phyloP scores from a whole-genome alignment of 64 coral and sea anemone genomes.

The Orbicella faveolata region DNA sequence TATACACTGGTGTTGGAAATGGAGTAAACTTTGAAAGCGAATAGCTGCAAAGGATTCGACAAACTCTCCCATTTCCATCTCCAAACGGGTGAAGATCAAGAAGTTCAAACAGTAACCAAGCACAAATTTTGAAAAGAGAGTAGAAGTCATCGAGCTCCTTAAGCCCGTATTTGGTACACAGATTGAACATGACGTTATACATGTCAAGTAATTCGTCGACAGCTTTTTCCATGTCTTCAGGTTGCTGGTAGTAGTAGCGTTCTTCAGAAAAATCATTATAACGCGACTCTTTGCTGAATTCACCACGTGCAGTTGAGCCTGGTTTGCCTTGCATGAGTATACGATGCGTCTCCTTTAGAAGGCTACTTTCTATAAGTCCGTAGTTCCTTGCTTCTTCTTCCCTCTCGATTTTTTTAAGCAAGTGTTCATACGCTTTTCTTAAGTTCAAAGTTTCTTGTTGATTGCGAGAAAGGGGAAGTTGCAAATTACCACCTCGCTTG shows the following conservation, averaged over 20 bases:
- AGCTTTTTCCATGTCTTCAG: slow-evolving; percentile 55
- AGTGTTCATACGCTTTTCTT: slow-evolving; percentile 44
- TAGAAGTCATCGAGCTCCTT: slow-evolving; percentile 9
- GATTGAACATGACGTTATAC: slow-evolving; percentile 42
- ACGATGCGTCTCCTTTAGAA: slow-evolving; percentile 29
- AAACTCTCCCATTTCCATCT: slow-evolving; percentile 90
- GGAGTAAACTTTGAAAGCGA: slow-evolving; percentile 47
- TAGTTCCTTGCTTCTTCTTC: background rate
- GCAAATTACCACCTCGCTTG: background rate
- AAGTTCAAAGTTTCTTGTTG: slow-evolving; percentile 79
- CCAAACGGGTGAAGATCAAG: slow-evolving; percentile 87
- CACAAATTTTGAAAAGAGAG: slow-evolving; percentile 63
- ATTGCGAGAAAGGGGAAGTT: background rate
- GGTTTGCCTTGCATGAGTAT: background rate
- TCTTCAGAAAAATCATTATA: too few relatives aligned
- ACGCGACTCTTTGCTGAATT: background rate
- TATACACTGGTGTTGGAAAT: slow-evolving; percentile 77
- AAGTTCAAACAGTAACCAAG: slow-evolving; percentile 72
- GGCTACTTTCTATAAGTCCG: slow-evolving; percentile 35
- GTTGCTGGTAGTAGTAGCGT: slow-evolving; percentile 43
- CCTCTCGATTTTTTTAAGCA: background rate
- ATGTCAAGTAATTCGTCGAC: slow-evolving; percentile 49
- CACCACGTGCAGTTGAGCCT: too few relatives aligned
- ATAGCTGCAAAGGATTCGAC: slow-evolving; percentile 74
- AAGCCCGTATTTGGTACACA: slow-evolving; percentile 18